Conservation (phyloP, 1,140 invertebrate species). For the Trichonephila clavata region DNA sequence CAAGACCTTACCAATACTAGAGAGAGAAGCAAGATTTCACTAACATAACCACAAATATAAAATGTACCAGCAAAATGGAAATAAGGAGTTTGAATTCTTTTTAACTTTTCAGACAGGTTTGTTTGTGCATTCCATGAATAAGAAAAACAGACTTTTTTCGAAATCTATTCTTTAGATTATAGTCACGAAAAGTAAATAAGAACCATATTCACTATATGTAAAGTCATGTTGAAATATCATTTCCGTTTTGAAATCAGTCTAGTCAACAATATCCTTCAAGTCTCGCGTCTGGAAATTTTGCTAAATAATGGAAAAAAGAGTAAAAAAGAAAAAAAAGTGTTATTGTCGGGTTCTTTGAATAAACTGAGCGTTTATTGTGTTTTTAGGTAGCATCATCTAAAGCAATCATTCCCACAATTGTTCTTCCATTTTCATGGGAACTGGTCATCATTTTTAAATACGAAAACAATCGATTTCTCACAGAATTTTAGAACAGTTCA, state of each 20-base stretch:
- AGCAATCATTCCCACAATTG: background rate
- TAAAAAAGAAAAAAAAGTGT: background rate
- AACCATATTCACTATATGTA: too few species aligned
- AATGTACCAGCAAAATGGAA: too few species aligned
- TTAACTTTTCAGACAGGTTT: background rate
- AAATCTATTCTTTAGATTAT: background rate
- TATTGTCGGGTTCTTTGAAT: background rate
- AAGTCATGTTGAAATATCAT: background rate
- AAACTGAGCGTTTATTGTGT: background rate
- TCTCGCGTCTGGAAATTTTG: background rate
- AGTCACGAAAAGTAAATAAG: too few species aligned
- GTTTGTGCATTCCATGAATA: background rate
- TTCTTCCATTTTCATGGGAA: too few species aligned
- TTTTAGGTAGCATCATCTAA: background rate
- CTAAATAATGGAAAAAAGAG: background rate
- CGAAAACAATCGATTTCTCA: too few species aligned
- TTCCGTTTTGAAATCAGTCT: background rate
- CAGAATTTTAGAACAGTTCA: too few species aligned
- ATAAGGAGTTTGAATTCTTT: too few species aligned
- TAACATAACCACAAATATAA: too few species aligned
- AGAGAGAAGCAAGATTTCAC: too few species aligned
- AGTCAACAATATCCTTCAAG: background rate
- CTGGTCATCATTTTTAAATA: too few species aligned
- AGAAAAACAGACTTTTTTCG: background rate
- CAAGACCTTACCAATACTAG: too few species aligned